phyloP scores from a whole-genome alignment of 2,113 vertebrate genomes.

The Myodes glareolus region DNA sequence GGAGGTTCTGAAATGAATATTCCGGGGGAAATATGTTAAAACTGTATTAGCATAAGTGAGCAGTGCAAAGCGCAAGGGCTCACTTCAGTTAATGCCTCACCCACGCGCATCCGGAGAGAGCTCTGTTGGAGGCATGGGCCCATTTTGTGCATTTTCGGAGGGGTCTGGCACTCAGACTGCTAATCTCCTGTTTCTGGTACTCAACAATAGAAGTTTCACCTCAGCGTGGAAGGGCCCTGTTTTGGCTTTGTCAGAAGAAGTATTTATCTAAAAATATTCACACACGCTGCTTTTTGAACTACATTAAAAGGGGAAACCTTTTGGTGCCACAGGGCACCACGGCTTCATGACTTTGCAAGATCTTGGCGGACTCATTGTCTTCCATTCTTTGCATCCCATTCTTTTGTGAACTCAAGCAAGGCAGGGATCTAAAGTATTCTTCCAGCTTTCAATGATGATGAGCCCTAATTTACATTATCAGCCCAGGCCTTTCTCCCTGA shows the following conservation, averaged over 20 bases:
- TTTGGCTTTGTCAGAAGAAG: constrained; percentile 37
- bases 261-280: constrained; percentile 8
- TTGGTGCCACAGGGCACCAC: background rate
- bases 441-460: background rate
- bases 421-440: background rate
- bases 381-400: background rate
- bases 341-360: background rate
- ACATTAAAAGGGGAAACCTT: background rate
- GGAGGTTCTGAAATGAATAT: background rate
- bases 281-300: background rate
- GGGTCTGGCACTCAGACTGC: background rate
- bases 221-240: background rate
- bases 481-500: background rate
- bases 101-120: background rate
- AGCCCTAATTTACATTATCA: background rate
- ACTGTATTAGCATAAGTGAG: background rate
- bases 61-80: background rate
- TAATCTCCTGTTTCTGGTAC: background rate
- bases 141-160: background rate
- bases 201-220: background rate
- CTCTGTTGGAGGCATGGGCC: background rate
- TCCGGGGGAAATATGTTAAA: background rate
- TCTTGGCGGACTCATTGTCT: background rate
- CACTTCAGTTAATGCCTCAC: background rate
- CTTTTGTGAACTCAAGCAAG: background rate